Evolutionary conservation across 2,888 invertebrate species (phyloP).

Genomic region (Brenthis daphne): DNA sequence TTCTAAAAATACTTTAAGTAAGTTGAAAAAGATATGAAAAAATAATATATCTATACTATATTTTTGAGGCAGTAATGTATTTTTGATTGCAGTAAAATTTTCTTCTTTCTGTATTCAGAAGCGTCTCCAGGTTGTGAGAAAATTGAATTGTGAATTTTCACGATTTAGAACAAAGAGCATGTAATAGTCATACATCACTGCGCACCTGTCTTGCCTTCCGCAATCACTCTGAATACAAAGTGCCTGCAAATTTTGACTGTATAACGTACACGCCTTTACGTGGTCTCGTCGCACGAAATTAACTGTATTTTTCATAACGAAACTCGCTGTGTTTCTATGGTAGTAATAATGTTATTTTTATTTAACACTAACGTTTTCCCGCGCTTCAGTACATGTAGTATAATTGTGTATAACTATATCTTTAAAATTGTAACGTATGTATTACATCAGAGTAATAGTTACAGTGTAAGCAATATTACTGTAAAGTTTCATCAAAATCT

Average conservation of each 20-base stretch:
- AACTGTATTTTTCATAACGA: neutral
- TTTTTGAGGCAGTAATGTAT: neutral
- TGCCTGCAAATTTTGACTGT: slow-evolving; percentile 27
- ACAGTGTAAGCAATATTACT: no score
- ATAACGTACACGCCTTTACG: slow-evolving; percentile 18
- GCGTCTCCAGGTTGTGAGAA: slow-evolving; percentile 23
- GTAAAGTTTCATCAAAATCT: no score
- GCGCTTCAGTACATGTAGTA: no score
- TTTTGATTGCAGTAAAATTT: slow-evolving; percentile 19
- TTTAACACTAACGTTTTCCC: no score
- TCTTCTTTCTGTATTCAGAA: slow-evolving; percentile 19
- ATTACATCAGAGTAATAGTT: no score
- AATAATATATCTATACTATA: neutral
- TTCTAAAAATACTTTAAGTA: neutral
- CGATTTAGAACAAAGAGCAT: slow-evolving; percentile 48
- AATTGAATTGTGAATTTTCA: slow-evolving; percentile 45
- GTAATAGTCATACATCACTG: slow-evolving; percentile 54
- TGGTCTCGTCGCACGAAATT: slow-evolving; percentile 5
- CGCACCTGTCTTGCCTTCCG: slow-evolving; percentile 50
- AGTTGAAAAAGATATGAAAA: neutral
- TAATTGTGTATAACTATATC: no score
- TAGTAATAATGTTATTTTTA: no score
- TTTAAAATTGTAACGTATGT: no score
- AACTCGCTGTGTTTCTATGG: neutral
- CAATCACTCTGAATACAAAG: slow-evolving; percentile 50